phyloP scores from a whole-genome alignment of 2,797 vertebrate genomes.

The Sternotherus odoratus region DNA sequence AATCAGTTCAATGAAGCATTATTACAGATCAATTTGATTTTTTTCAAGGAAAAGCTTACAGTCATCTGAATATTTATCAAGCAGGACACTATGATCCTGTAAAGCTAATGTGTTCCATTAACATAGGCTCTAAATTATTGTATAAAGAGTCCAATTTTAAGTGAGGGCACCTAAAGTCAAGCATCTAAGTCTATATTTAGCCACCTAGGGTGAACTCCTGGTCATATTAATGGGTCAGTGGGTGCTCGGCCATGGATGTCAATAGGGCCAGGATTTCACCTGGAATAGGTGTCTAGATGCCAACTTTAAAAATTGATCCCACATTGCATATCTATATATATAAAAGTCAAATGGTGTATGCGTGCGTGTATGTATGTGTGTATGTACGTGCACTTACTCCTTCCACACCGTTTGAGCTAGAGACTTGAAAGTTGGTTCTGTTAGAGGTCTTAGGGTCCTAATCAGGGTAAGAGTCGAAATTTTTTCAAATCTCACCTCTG shows the following conservation, averaged over 20 bases:
- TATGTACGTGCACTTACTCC: no score
- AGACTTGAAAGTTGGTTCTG: no score
- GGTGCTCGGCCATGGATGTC: not conserved
- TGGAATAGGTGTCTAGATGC: not conserved
- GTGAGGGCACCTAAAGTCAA: not conserved
- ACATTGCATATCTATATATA: not conserved
- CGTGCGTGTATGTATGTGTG: no score
- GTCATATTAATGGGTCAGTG: not conserved
- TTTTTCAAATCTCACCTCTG: no score
- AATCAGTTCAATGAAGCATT: constrained; percentile 13
- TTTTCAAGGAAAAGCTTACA: constrained; percentile 30
- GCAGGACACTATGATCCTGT: not conserved
- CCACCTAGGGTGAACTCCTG: not conserved
- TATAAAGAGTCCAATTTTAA: not conserved
- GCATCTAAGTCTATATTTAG: not conserved
- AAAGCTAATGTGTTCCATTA: not conserved
- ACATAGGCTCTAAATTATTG: constrained; percentile 46
- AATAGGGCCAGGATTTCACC: not conserved
- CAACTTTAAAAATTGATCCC: not conserved
- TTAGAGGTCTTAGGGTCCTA: no score
- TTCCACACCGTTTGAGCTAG: no score
- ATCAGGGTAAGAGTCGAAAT: no score
- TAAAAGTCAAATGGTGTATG: no score
- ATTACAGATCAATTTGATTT: not conserved
- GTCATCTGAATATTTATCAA: constrained; percentile 26